Conservation (phyloP, 2,113 vertebrate genomes). For the Elgaria multicarinata region DNA sequence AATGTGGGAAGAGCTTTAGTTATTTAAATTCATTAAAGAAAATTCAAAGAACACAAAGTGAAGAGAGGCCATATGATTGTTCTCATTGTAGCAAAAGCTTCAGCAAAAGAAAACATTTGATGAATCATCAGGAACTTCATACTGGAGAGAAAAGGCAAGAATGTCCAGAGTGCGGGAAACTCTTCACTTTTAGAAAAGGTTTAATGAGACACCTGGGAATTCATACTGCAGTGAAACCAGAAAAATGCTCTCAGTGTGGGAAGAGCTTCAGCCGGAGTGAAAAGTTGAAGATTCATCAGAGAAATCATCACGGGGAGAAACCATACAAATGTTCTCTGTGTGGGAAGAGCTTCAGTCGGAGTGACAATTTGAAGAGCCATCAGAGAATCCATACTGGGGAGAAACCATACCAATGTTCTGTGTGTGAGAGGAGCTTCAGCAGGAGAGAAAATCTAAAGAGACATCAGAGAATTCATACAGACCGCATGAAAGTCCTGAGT, state of each 20-base stretch:
- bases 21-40: background rate
- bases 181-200: background rate
- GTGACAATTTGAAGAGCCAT: background rate
- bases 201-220: background rate
- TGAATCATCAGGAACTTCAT: background rate
- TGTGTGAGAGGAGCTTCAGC: background rate
- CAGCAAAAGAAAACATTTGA: background rate
- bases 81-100: background rate
- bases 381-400: background rate
- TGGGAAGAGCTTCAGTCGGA: background rate
- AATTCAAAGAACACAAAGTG: background rate
- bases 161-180: background rate
- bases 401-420: background rate
- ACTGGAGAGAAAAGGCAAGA: background rate
- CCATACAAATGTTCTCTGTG: background rate
- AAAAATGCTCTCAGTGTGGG: background rate
- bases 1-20: background rate
- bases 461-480: background rate
- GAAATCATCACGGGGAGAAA: background rate
- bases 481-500: background rate
- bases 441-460: background rate
- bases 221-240: background rate
- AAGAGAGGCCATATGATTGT: background rate
- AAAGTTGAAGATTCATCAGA: background rate
- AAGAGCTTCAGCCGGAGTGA: background rate